These are phyloP conservation scores for Glareola pratincola DNA, from an alignment of 2,113 vertebrate genomes.

Conservation along the genomic window DNA sequence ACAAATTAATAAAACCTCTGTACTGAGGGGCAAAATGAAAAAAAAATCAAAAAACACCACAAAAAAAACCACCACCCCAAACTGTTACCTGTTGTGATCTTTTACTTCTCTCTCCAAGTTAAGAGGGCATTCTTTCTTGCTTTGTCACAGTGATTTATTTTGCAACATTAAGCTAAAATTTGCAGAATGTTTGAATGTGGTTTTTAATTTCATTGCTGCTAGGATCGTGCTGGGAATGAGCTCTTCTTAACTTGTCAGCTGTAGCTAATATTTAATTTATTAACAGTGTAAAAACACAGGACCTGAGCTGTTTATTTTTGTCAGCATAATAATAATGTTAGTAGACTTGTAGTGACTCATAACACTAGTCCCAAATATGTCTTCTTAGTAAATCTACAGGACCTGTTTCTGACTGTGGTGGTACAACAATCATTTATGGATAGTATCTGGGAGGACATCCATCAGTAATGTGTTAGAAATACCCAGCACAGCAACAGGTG, in stretches of 20 bases:
- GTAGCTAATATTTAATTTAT: background rate
- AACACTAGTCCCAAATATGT: background rate
- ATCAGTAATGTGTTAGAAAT: background rate
- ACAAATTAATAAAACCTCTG: background rate
- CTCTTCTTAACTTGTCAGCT: background rate
- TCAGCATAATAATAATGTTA: background rate
- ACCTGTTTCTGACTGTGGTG: background rate
- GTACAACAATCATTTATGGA: background rate
- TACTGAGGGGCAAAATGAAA: background rate
- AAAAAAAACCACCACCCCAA: background rate
- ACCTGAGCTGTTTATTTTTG: background rate
- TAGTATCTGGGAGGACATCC: background rate
- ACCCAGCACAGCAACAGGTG: background rate
- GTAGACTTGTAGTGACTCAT: background rate
- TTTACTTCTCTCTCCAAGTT: background rate
- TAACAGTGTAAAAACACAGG: background rate
- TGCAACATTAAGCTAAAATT: background rate
- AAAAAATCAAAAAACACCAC: background rate
- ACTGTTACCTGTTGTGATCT: background rate
- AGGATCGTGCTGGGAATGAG: rapidly evolving
- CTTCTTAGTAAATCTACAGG: background rate
- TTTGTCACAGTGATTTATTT: background rate
- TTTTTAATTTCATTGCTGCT: background rate
- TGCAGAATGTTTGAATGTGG: background rate
- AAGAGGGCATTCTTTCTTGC: background rate